These are phyloP conservation scores for Onychorhynchus coronatus DNA, from an alignment of 2,113 vertebrate species.

Conservation along the genomic window DNA sequence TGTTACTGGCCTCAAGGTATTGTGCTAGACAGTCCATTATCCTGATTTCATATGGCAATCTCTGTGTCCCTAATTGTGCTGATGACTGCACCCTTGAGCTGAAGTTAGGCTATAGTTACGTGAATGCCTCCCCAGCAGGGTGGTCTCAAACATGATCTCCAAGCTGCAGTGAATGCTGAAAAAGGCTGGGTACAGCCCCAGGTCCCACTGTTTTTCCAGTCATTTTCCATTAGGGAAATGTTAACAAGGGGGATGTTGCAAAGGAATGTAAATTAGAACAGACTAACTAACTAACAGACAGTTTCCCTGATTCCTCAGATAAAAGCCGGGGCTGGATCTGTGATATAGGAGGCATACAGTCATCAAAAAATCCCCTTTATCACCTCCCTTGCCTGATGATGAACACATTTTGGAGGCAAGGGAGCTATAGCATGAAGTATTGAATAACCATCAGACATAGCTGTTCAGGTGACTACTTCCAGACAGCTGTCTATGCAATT, in stretches of 20 bases:
- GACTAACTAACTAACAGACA: too few relatives aligned
- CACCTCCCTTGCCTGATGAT: neutral
- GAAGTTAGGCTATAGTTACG: neutral
- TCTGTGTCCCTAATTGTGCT: neutral
- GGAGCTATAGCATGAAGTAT: neutral
- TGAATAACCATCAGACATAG: neutral
- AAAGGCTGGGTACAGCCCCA: neutral
- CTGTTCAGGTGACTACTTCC: neutral
- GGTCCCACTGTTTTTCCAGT: neutral
- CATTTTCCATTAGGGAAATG: neutral
- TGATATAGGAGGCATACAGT: neutral
- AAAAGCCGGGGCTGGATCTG: neutral
- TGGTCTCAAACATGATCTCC: neutral
- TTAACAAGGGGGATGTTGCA: neutral
- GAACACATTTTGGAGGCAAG: neutral
- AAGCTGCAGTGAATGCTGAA: neutral
- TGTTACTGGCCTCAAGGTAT: neutral
- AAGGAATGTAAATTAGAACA: neutral
- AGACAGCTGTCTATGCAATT: neutral
- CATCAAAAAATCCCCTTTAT: neutral
- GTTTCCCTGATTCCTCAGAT: neutral
- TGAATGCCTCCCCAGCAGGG: neutral
- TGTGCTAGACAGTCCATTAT: neutral
- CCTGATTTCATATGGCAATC: neutral
- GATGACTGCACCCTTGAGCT: neutral